Conservation (phyloP, 2,888 invertebrate species). For the Andrena trimmerana region DNA sequence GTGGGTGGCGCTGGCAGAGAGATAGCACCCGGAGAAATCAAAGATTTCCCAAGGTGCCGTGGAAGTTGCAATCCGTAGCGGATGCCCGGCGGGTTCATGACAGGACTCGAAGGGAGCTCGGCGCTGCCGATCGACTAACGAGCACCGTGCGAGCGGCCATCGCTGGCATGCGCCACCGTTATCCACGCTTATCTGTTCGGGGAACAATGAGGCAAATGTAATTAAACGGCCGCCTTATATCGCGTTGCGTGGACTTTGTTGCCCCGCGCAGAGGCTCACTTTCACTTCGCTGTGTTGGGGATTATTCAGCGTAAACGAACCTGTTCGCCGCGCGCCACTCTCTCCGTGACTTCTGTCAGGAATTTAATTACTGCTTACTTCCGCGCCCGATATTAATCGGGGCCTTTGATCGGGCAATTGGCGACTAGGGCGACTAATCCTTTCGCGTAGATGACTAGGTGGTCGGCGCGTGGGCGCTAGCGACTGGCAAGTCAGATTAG, state of each 20-base stretch:
- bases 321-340: conserved; percentile 1
- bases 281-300: conserved; percentile 31
- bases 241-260: conserved; percentile 30
- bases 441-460: background rate
- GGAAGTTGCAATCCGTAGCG: conserved; percentile 18
- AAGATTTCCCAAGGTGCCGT: background rate
- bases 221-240: conserved; percentile 54
- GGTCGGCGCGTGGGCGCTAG: background rate
- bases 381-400: background rate
- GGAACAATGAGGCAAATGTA: conserved; percentile 54
- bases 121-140: conserved; percentile 15
- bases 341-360: background rate
- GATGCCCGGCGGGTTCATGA: background rate
- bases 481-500: too few species aligned
- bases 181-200: conserved; percentile 41
- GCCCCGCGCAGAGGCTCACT: conserved; percentile 23
- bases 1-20: conserved; percentile 47
- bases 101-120: background rate
- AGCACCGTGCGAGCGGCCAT: background rate
- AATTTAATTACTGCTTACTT: conserved; percentile 18
- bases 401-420: background rate
- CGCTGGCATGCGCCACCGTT: background rate
- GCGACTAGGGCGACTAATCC: background rate
- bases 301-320: conserved; percentile 36
- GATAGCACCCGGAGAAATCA: background rate